Evolutionary conservation across 2,888 invertebrate genomes (phyloP).

Genomic region (Molorchus minor): DNA sequence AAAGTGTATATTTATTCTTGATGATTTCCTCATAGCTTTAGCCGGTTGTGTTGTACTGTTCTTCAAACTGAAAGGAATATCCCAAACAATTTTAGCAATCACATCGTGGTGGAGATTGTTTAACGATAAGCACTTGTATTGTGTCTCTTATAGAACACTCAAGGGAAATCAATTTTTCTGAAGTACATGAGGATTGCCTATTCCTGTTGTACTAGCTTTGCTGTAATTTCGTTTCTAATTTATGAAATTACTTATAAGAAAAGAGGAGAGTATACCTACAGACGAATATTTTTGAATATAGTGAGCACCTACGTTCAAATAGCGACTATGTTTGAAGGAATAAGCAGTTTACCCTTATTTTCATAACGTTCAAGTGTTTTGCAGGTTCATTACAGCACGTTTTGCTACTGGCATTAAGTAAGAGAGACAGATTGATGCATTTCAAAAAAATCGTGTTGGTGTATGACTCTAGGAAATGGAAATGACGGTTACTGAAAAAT

Average conservation of each 20-base stretch:
- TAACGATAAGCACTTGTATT: not conserved
- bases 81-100: not conserved
- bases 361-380: slow-evolving; percentile 1
- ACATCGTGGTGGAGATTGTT: not conserved
- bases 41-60: not conserved
- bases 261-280: not conserved
- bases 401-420: not conserved
- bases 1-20: not conserved
- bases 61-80: not conserved
- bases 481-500: not conserved
- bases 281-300: not conserved
- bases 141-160: not conserved
- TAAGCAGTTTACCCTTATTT: not conserved
- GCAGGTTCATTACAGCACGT: not conserved
- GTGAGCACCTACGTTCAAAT: not conserved
- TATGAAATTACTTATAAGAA: too few species aligned
- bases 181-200: not conserved
- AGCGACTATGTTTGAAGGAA: not conserved
- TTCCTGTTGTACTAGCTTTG: too few species aligned
- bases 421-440: not conserved
- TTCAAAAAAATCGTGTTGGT: not conserved
- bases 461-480: not conserved
- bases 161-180: not conserved
- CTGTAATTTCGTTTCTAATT: too few species aligned
- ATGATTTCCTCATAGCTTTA: not conserved